These are phyloP conservation scores for Amyelois transitella DNA, from an alignment of 1,140 invertebrate species.

Conservation along the genomic window DNA sequence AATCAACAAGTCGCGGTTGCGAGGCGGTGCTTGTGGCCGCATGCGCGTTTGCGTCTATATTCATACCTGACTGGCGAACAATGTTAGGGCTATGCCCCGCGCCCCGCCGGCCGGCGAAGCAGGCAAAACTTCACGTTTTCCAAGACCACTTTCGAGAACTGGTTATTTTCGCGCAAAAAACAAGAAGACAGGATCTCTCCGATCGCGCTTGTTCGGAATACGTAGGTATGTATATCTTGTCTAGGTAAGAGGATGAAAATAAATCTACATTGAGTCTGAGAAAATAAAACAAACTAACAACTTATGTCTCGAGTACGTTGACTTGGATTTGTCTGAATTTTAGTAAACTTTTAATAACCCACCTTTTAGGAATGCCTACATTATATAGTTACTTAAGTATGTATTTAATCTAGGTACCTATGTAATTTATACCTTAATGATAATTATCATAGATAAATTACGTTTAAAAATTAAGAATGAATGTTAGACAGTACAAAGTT, in stretches of 20 bases:
- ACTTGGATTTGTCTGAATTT: too few species aligned
- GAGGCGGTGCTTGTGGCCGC: slow-evolving; percentile 46
- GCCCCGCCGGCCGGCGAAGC: slow-evolving; percentile 17
- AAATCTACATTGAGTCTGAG: background rate
- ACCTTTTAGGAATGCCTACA: too few species aligned
- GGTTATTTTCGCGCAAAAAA: slow-evolving; percentile 56
- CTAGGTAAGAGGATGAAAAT: background rate
- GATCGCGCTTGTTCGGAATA: slow-evolving; percentile 16
- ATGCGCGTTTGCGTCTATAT: slow-evolving; percentile 60
- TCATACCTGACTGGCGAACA: slow-evolving; percentile 50
- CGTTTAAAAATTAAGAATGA: too few species aligned
- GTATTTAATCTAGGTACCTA: too few species aligned
- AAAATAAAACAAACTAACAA: background rate
- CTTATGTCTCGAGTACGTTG: too few species aligned
- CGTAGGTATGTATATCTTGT: background rate
- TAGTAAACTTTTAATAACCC: too few species aligned
- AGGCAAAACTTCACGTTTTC: slow-evolving; percentile 12
- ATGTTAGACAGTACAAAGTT: too few species aligned
- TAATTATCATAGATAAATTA: too few species aligned
- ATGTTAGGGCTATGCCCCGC: slow-evolving; percentile 25
- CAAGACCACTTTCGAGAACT: slow-evolving; percentile 17
- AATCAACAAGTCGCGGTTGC: slow-evolving; percentile 68
- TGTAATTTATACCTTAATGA: too few species aligned
- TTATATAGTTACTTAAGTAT: too few species aligned
- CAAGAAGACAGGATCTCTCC: slow-evolving; percentile 32